Base-by-base conservation (phyloP, 2,797 vertebrate species). In the Cheirogaleus major region DNA sequence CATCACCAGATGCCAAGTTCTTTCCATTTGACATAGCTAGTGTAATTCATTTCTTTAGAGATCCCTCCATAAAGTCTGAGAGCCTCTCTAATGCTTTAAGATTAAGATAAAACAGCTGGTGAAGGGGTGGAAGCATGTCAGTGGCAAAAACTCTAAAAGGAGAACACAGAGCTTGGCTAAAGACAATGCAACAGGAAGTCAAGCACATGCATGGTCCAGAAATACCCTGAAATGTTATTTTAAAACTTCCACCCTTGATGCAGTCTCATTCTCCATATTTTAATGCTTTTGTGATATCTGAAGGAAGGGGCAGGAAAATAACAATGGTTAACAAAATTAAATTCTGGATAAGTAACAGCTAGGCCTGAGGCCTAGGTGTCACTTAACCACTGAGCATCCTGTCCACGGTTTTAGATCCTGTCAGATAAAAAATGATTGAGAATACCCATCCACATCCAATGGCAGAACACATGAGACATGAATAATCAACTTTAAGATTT, bases 71-170 rank as follows among this genome's bases (percentile, higher is more conserved):
- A 73, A 87, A 80, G 45, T 59, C 48, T n/a, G 41, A 89, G 83
- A 96, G 67, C 84, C 61, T 93, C 75, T 84, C 65, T 3, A 65
- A 52, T 41, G 70, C 59, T 61, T 86, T 92, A 79, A 67, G 75
- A 93, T 67, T 67, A 75, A 91, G 84, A 81, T 2, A 48, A 69
- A 86, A 87, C 89, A 95, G 93, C 89, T 93, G 96, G 94, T 97
- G 96, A 97, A 94, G 91, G 30, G 95, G 95, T 80, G 89, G 88
- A 88, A 65, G 57, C 5, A 0, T 43, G 43, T 82, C 82, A 45
- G 48, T 12, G 41, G 86, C 27, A 69, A 86, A 78, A 8, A 80
- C 18, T 59, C 57, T 65, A 63, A 86, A 96, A 86, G 63, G 76
- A 96, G 85, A 88, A 38, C 48, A 32, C 38, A 79, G 76, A 75